These are phyloP conservation scores for Ictalurus punctatus DNA, from an alignment of 2,113 vertebrate genomes.

Conservation along the genomic window DNA sequence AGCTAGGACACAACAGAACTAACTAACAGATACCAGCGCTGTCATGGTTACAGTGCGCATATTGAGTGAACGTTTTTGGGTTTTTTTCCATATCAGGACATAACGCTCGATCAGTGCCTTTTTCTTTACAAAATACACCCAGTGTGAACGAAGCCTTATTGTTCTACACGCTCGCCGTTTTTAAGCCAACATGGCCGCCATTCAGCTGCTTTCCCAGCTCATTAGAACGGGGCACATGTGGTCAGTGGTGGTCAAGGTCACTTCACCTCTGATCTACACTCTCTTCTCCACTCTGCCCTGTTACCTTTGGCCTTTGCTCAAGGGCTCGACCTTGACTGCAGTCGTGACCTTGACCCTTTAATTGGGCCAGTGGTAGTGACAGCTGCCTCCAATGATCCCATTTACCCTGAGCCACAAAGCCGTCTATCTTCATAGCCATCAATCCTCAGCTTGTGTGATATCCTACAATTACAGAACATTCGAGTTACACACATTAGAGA, in stretches of 20 bases:
- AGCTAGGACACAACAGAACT: background rate
- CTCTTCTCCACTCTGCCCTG: conserved; percentile 19
- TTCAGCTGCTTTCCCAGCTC: background rate
- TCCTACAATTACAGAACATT: background rate
- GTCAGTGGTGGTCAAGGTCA: background rate
- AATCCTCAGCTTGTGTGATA: background rate
- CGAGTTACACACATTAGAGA: background rate
- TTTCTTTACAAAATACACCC: background rate
- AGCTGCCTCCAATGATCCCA: conserved; percentile 41
- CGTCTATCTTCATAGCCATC: background rate
- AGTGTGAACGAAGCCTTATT: background rate
- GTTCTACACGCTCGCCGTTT: too few relatives aligned
- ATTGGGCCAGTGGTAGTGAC: conserved; percentile 14
- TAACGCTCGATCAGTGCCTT: too few relatives aligned
- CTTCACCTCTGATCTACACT: background rate
- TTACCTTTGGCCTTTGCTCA: conserved; percentile 37
- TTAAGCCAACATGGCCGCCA: background rate
- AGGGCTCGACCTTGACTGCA: conserved; percentile 31
- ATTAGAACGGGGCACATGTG: conserved; percentile 17
- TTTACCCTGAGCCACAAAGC: background rate
- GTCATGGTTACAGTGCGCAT: background rate
- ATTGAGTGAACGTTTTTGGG: background rate
- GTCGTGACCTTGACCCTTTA: conserved; percentile 31
- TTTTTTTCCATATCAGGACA: background rate
- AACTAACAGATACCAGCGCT: background rate